Percentiles rank a stretch among this genome's conserved stretches.
Conservation (phyloP, 2,797 vertebrate species). For the Carduelis carduelis region DNA sequence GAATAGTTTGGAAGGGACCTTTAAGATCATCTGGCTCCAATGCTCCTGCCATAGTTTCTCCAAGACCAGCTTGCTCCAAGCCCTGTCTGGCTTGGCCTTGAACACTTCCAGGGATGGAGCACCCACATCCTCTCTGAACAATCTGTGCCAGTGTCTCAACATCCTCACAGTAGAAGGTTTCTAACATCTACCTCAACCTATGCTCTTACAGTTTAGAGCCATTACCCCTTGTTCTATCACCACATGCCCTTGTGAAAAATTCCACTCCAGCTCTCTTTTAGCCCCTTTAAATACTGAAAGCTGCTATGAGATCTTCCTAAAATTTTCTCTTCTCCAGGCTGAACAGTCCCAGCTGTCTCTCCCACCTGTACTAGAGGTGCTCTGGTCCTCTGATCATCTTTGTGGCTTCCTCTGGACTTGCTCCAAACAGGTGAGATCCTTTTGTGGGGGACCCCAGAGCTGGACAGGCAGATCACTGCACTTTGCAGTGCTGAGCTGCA, state of each 20-base stretch:
- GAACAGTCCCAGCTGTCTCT: not conserved
- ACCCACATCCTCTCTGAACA: not conserved
- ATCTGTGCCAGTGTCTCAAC: not conserved
- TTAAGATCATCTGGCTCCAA: not conserved
- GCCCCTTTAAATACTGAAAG: not conserved
- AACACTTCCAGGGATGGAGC: not conserved
- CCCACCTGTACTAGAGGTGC: no score
- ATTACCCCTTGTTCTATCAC: not conserved
- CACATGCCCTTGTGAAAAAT: not conserved
- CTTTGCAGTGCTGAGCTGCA: not conserved
- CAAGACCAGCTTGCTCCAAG: not conserved
- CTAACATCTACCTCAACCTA: not conserved
- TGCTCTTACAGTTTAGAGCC: not conserved
- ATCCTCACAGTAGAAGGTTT: not conserved
- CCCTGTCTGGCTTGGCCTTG: not conserved
- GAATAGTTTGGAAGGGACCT: not conserved
- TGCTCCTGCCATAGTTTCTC: not conserved
- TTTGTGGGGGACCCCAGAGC: fast-evolving
- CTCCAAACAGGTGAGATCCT: fast-evolving
- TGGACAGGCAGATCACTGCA: not conserved
- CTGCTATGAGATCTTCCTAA: not conserved
- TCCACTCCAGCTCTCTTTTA: not conserved
- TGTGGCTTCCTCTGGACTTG: not conserved
- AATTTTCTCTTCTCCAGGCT: not conserved
- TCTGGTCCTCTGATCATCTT: not conserved